Base-by-base conservation (phyloP, 2,113 vertebrate genomes). In the Lonchura striata region DNA sequence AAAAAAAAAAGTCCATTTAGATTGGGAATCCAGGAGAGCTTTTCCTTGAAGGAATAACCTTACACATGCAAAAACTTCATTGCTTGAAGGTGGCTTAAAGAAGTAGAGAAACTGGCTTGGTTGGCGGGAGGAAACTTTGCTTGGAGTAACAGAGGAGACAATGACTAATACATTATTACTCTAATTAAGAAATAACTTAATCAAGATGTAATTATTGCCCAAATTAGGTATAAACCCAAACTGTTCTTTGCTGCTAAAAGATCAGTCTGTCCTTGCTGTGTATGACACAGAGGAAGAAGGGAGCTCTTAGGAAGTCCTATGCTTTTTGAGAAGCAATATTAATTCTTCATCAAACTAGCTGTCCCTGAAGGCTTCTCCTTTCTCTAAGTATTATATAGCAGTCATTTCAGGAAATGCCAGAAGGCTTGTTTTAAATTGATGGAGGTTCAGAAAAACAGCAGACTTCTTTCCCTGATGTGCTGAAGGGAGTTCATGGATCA, bases 131-230 rank as follows among this genome's bases (percentile, higher is more conserved):
- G 35, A 84, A 86, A 71, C 53, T 35, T 79, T 13, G 16, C 42
- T 78, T 47, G 60, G n/a, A 78, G 30, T 68, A 10, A 33, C 79
- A 63, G 0, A 65, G 47, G 52, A 60, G 33, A 60, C 52, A 66
- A 41, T 24, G 33, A 88, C 35, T 56, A 78, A 85, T 44, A 47
- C 4, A 1, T 82, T 86, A 57, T 91, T 86, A 75, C 35, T 89
- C 16, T 81, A 76, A 76, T 68, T 86, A 88, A 95, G 72, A 42
- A 88, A 53, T 91, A 88, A 70, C 24, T 86, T 88, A 68, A 75
- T 88, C 65, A 85, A 81, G 56, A 54, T 75, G 23, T 70, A 71
- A 37, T 84, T 86, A 52, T 71, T 84, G 68, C 22, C 39, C 44
- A 64, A 44, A 49, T 78, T 63, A 71, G 24, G 12, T 74, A 47